phyloP scores from a whole-genome alignment of 2,888 invertebrate genomes.

The Crioceris asparagi region DNA sequence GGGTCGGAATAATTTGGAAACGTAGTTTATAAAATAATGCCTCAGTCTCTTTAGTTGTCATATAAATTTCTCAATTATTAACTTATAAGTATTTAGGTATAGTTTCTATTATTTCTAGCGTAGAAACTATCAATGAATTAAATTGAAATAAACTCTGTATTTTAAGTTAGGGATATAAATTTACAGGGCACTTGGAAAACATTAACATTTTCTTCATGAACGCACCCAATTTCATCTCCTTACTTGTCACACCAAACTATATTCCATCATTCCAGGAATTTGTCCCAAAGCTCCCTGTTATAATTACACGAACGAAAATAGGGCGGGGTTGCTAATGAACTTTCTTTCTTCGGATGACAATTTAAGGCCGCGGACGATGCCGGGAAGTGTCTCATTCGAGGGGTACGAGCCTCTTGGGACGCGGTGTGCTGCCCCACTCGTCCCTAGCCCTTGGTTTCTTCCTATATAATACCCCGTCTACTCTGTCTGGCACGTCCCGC shows the following conservation, averaged over 20 bases:
- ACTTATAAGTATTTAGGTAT: too few relatives aligned
- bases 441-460: conserved; percentile 33
- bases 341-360: conserved; percentile 36
- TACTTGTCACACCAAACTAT: too few relatives aligned
- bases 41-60: too few relatives aligned
- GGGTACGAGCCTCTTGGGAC: conserved; percentile 37
- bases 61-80: not conserved
- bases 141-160: too few relatives aligned
- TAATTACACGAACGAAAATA: too few relatives aligned
- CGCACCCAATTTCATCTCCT: not conserved
- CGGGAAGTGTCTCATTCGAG: conserved; percentile 37
- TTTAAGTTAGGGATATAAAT: not conserved
- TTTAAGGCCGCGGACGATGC: conserved; percentile 31
- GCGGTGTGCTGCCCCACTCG: conserved; percentile 17
- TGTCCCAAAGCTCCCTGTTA: too few relatives aligned
- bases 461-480: conserved; percentile 39
- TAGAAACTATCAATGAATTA: too few relatives aligned
- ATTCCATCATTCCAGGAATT: too few relatives aligned
- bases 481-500: conserved; percentile 41
- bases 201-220: not conserved
- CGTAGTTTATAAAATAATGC: too few relatives aligned
- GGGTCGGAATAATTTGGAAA: too few relatives aligned
- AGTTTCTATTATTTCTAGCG: too few relatives aligned
- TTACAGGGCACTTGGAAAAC: not conserved
- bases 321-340: too few relatives aligned